A percentile compares a stretch with the other conserved stretches of the same genome.
Evolutionary conservation across 1,140 invertebrate genomes (phyloP).

Genomic region (Drosophila cardini): DNA sequence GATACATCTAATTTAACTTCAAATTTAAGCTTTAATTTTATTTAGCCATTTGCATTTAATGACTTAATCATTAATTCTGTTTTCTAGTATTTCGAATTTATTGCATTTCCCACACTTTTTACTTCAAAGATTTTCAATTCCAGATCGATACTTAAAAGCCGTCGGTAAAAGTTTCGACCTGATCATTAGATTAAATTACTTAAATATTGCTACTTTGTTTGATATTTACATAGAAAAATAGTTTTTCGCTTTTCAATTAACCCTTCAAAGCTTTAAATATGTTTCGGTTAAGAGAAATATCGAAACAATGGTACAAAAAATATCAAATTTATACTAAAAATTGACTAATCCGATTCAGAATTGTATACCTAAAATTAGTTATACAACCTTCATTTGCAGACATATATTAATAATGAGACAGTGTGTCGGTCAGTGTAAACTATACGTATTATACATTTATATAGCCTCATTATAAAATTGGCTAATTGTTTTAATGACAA

Average conservation of each 20-base stretch:
- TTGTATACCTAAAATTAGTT: background rate
- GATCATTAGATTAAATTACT: background rate
- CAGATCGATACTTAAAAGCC: conserved; percentile 30
- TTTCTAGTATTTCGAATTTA: conserved; percentile 15
- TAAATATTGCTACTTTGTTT: too few species aligned
- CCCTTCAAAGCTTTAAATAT: too few species aligned
- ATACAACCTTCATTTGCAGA: background rate
- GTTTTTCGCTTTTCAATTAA: too few species aligned
- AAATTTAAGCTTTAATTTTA: conserved; percentile 2
- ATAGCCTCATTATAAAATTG: conserved; percentile 37
- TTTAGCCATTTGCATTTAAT: conserved; percentile 52
- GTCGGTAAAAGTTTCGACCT: conserved; percentile 7
- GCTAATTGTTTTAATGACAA: conserved; percentile 27
- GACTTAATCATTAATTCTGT: conserved; percentile 29
- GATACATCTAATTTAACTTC: conserved; percentile 6
- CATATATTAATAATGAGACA: conserved; percentile 3
- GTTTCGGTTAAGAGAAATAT: too few species aligned
- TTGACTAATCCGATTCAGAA: too few species aligned
- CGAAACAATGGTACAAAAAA: too few species aligned
- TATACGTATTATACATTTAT: conserved; percentile 24
- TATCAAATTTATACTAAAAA: too few species aligned
- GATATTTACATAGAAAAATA: too few species aligned
- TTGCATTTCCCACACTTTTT: background rate
- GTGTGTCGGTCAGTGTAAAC: background rate
- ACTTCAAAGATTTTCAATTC: background rate